Conservation (phyloP, 2,888 invertebrate species). For the Catonia carolina region DNA sequence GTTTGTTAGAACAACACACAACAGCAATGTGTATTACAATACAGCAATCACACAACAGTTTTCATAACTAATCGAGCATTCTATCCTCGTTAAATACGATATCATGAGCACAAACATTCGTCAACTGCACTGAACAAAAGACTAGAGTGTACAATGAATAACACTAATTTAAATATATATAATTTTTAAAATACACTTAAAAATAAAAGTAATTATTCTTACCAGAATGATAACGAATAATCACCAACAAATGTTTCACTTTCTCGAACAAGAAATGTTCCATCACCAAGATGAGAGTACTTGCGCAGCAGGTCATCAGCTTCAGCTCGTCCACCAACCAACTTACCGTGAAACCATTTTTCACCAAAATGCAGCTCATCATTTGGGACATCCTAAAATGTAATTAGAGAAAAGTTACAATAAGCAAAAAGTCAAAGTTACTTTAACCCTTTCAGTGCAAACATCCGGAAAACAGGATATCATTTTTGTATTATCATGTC, state of each 20-base stretch:
- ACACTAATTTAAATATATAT: neutral
- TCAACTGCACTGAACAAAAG: too few relatives aligned
- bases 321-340: constrained; percentile 71
- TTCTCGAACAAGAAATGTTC: constrained; percentile 86
- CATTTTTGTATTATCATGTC: too few relatives aligned
- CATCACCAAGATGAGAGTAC: constrained; percentile 79
- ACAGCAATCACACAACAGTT: too few relatives aligned
- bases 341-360: constrained; percentile 88
- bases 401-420: too few relatives aligned
- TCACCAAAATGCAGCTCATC: constrained; percentile 88
- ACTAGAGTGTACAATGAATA: too few relatives aligned
- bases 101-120: too few relatives aligned
- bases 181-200: constrained; percentile 6
- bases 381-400: constrained; percentile 56
- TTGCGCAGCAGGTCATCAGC: constrained; percentile 56
- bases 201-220: constrained; percentile 31
- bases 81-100: too few relatives aligned
- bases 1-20: too few relatives aligned
- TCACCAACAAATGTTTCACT: constrained; percentile 95
- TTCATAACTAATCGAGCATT: too few relatives aligned
- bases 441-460: neutral
- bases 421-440: too few relatives aligned
- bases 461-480: too few relatives aligned
- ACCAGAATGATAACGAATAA: constrained; percentile 91
- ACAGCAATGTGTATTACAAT: too few relatives aligned